Evolutionary conservation across 2,797 vertebrate species (phyloP), one percentile per base, ranked within the genome.

Genomic region (Gambusia yucatana): DNA sequence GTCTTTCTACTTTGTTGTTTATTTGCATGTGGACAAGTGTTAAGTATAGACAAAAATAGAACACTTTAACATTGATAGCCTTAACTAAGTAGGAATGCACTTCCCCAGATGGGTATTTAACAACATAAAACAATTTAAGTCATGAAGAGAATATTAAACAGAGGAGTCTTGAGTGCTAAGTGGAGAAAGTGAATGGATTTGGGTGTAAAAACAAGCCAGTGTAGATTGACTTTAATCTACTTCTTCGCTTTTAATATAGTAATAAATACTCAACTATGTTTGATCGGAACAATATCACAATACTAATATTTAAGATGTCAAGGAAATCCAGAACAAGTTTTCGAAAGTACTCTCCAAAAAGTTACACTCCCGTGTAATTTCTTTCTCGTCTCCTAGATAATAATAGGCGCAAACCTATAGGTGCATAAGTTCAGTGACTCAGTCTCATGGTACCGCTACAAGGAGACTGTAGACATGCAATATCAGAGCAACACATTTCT

Each of bases 131-230:
- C 50, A 52, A 25, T 52, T 25, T 22, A 52, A 52, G 72, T 72
- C 36, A 36, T 63, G 63, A 61, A 74, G 63, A 81, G 47, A 78
- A 47, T 43, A 52, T 57, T 47, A 77, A 13, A 9, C 70, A 28
- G 41, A 72, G 72, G 77, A 6, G 78, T 73, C 25, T 43, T 22
- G 61, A 57, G 7, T n/a, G 75, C 72, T 36, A 81, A 59, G 16
- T 30, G 46, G 41, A 39, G 20, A 28, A 81, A 74, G 6, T 74
- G 36, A 78, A 75, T 13, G 22, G 44, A 39, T 39, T 74, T 82
- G 80, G 71, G 76, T 78, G 46, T 55, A 41, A 77, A 78, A 73
- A 79, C 25, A 48, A 73, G 47, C 7, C 16, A 70, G 70, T 86
- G 25, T 43, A 13, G 67, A 22, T 25, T 82, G 86, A 75, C 36